Evolutionary conservation across 1,140 invertebrate species (phyloP).

Genomic region (Drosophila fuyamai): DNA sequence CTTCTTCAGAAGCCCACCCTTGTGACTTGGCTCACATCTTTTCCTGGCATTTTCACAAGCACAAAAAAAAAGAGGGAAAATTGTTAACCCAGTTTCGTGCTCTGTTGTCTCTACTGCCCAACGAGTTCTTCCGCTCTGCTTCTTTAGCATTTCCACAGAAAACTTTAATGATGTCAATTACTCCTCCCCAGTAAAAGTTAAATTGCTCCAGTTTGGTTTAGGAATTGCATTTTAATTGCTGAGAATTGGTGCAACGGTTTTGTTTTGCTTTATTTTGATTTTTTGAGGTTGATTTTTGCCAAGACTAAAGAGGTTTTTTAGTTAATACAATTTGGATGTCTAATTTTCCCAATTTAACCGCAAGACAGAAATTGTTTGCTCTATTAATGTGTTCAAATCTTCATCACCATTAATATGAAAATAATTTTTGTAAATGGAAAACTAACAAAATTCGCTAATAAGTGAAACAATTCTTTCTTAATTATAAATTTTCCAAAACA

Average conservation of each 20-base stretch:
- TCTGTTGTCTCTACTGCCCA: conserved; percentile 15
- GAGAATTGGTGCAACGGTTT: conserved; percentile 26
- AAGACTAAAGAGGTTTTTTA: too few relatives aligned
- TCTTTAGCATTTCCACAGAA: conserved; percentile 30
- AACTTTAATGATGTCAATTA: conserved; percentile 50
- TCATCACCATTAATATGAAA: too few relatives aligned
- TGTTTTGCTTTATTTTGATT: conserved; percentile 4
- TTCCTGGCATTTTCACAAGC: conserved; percentile 18
- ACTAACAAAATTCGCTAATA: too few relatives aligned
- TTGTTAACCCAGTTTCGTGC: conserved; percentile 44
- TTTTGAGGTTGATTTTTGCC: not conserved
- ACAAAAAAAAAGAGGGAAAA: conserved; percentile 4
- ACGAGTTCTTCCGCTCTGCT: conserved; percentile 20
- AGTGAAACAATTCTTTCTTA: too few relatives aligned
- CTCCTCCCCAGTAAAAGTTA: conserved; percentile 19
- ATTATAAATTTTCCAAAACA: too few relatives aligned
- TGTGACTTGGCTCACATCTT: conserved; percentile 28
- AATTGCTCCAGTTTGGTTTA: conserved; percentile 13
- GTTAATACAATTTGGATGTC: too few relatives aligned
- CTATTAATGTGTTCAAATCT: too few relatives aligned
- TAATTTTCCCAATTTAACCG: too few relatives aligned
- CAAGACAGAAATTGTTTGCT: too few relatives aligned
- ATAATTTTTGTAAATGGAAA: too few relatives aligned
- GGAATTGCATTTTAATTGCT: conserved; percentile 28
- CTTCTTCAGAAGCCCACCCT: conserved; percentile 2